Evolutionary conservation across 2,888 invertebrate genomes (phyloP), one percentile per base, ranked within the genome.

Genomic region (Allolobophora icterica): DNA sequence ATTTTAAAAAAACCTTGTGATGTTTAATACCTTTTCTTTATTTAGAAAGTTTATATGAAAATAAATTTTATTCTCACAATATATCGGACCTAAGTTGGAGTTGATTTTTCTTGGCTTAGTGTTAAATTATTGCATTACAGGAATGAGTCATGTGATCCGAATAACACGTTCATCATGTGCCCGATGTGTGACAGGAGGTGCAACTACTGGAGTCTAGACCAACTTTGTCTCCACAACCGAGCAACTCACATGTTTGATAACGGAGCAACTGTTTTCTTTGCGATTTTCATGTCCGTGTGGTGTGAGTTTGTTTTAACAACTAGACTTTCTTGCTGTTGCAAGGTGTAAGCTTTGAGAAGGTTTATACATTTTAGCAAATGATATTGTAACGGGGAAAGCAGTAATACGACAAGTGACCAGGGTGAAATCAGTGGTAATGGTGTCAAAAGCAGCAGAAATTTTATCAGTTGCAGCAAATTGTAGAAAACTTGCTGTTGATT

Each of bases 251-350:
- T 95, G 93, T 94, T 95, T 93, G 95, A 95, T 93, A 95, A 95
- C 93, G 94, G 94, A 71, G 95, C 94, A 89, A 95, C 95, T 2
- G 94, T 95, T 87, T 94, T 95, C 93, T 95, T 95, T 93, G 94
- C 95, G 40, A 93, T 95, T 84, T 95, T 95, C 92, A 95, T 95
- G 95, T 94, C 95, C 8, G 93, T 95, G 3, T 95, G 95, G 95
- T 95, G 97, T 93, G 97, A 94, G 92, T 91, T 71, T n/a, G n/a
- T n/a, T 8, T n/a, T 0, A 71, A n/a, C 17, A 6, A 17, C 71
- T n/a, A 5, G 8, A 71, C n/a, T 89, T 30, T 30, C 17, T 24
- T n/a, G 84, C 33, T 8, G 19, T 91, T 90, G 6, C 2, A 21
- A 52, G 71, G 17, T 71, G 71, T n/a, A 71, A 11, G n/a, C 3